phyloP scores from a whole-genome alignment of 2,113 vertebrate genomes.

The Vimba vimba region DNA sequence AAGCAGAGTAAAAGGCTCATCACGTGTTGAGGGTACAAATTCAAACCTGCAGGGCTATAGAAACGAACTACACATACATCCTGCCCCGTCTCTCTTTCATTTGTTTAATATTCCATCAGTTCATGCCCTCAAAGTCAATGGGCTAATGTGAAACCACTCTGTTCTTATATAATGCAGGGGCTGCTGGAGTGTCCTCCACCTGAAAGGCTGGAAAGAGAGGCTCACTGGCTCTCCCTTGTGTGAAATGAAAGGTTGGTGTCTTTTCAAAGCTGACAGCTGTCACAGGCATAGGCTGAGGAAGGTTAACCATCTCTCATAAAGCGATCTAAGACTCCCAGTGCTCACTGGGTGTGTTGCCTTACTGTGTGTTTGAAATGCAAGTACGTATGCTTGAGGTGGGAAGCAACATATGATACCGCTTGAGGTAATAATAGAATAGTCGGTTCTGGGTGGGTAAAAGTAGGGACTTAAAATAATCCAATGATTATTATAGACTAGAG shows the following conservation, averaged over 20 bases:
- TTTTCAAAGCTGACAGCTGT: conserved; percentile 57
- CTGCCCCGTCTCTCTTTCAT: background rate
- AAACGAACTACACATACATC: conserved; percentile 4
- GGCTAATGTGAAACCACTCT: conserved; percentile 58
- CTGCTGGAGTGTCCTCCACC: conserved; percentile 54
- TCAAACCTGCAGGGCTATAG: conserved; percentile 1
- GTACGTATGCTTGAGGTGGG: conserved; percentile 6
- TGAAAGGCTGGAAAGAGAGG: conserved; percentile 47
- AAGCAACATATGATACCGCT: background rate
- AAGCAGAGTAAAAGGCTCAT: background rate
- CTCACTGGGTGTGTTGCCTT: conserved; percentile 23
- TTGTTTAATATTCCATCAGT: conserved; percentile 56
- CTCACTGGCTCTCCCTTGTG: conserved; percentile 26
- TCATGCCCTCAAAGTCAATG: conserved; percentile 40
- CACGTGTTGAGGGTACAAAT: conserved; percentile 10
- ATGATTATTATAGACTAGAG: background rate
- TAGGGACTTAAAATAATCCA: background rate
- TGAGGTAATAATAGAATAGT: conserved; percentile 11
- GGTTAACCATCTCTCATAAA: conserved; percentile 53
- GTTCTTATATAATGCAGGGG: conserved; percentile 57
- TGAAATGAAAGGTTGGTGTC: conserved; percentile 56
- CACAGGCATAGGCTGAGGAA: conserved; percentile 47
- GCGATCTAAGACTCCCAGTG: conserved; percentile 24
- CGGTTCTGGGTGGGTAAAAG: background rate
- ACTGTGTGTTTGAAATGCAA: conserved; percentile 8